Base-by-base conservation (phyloP, 1,140 invertebrate genomes). In the Proctacanthus coquilletti region DNA sequence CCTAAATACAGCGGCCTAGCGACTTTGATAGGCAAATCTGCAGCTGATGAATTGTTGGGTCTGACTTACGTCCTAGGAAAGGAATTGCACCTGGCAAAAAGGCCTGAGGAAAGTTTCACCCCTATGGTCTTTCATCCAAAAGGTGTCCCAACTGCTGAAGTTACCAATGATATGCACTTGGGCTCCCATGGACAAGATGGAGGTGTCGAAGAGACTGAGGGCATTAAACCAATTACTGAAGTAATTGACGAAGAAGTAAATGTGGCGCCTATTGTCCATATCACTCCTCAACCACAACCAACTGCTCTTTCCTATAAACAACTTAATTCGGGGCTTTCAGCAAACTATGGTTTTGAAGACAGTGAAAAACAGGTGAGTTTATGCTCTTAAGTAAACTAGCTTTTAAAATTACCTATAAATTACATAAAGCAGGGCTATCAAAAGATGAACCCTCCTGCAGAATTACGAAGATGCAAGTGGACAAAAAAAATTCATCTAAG, bases 1-100 rank as follows among this genome's bases (percentile, higher is more conserved):
- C 46, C 46, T 2, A 52, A 58, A 34, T 58, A 56, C 19, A 45
- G 47, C 9, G 48, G 55, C 15, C 41, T 58, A 10, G 57, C 55
- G 13, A 47, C 54, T 1, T 33, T 58, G 3, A 49, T 58, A 3
- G 55, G 55, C 33, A 58, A 58, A 25, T 58, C 55, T 0, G 52
- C 55, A 0, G 51, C 55, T n/a, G 55, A 58, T 38, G 54, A 58
- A 40, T 55, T 58, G 23, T 54, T 57, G 11, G 55, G 55, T 2
- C 39, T 58, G 0, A 57, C 54, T 34, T 58, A 58, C 31, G 40
- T 58, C 5, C 18, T 58, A 33, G 55, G 52, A 44, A 58, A 58
- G 20, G 55, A 58, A 21, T 56, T 58, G 54, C 55, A 58, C n/a
- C n/a, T n/a, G n/a, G n/a, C n/a, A n/a, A n/a, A 41, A 34, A 44